Evolutionary conservation across 2,797 vertebrate species (phyloP).

Genomic region (Columba guinea): DNA sequence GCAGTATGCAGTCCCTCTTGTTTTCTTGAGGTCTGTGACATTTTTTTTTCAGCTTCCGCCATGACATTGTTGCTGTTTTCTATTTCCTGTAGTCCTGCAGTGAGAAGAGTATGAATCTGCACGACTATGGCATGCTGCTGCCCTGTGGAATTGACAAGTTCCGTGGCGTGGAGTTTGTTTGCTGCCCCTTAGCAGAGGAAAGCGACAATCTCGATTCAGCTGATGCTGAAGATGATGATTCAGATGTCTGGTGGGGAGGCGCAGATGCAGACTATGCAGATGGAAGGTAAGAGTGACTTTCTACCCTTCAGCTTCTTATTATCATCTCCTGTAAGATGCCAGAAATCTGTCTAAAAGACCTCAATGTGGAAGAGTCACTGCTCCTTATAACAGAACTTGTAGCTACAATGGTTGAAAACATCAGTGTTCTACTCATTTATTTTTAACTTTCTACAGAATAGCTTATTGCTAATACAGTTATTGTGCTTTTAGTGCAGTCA

Average conservation of each 20-base stretch:
- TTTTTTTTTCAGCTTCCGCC: background rate
- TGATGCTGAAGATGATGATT: conserved; percentile 88
- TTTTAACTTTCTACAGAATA: background rate
- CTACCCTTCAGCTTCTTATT: background rate
- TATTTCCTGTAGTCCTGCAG: conserved; percentile 83
- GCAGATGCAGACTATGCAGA: conserved; percentile 91
- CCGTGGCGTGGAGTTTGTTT: conserved; percentile 97
- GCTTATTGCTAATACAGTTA: background rate
- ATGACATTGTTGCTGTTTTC: background rate
- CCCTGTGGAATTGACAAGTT: conserved; percentile 96
- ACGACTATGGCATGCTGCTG: conserved; percentile 95
- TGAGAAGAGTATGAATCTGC: conserved; percentile 94
- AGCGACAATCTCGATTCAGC: conserved; percentile 85
- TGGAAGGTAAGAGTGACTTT: conserved; percentile 81
- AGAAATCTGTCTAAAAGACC: background rate
- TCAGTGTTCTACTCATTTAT: background rate
- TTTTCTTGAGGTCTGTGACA: background rate
- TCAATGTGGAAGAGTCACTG: background rate
- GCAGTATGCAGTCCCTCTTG: rapidly evolving
- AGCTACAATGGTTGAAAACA: background rate
- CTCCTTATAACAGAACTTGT: background rate
- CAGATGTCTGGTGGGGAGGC: conserved; percentile 97
- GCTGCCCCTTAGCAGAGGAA: conserved; percentile 86
- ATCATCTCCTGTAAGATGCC: background rate
- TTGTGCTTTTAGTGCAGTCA: background rate